Evolutionary conservation across 2,888 invertebrate species (phyloP), one percentile per base, ranked within the genome.

Genomic region (Acanthosepion lycidas): DNA sequence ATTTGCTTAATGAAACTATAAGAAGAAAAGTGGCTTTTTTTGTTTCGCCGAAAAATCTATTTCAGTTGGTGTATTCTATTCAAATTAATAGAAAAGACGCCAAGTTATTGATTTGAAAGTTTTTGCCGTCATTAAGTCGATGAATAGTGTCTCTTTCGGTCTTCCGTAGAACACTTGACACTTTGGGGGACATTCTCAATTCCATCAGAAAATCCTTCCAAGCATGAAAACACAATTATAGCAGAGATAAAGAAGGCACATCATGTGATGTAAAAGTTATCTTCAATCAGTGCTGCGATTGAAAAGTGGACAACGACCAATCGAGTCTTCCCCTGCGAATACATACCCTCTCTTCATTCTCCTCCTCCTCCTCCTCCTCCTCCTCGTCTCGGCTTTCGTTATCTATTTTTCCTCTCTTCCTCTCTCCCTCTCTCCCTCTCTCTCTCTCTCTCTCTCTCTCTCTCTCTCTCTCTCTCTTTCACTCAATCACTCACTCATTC

Each of bases 271-370:
- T 33, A 78, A 78, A 78, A 78, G 78, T 78, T 78, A 78, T 78
- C 78, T 78, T 78, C 78, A 15, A 78, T 78, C 78, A 78, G 78
- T 33, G 78, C 78, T 33, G 78, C 33, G 33, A 78, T 33, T 78
- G 78, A 78, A 78, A 78, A 78, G n/a, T 78, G 78, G 78, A n/a
- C 78, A 78, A 33, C 78, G 78, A n/a, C 78, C 78, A 78, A 78
- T 78, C 78, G 33, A 33, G 15, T 12, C 78, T 78, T 78, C 78
- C 28, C 15, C 78, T n/a, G 8, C n/a, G 4, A 78, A n/a, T 20
- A 9, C 15, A 9, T 6, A 26, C 2, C 28, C 3, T 0, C 78
- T 78, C 28, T 1, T 8, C n/a, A 3, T n/a, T 9, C n/a, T n/a
- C 8, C 64, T 78, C 78, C n/a, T n/a, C 12, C n/a, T 78, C n/a